Conservation (phyloP, 2,888 invertebrate species). For the Eumerus sabulonum region DNA sequence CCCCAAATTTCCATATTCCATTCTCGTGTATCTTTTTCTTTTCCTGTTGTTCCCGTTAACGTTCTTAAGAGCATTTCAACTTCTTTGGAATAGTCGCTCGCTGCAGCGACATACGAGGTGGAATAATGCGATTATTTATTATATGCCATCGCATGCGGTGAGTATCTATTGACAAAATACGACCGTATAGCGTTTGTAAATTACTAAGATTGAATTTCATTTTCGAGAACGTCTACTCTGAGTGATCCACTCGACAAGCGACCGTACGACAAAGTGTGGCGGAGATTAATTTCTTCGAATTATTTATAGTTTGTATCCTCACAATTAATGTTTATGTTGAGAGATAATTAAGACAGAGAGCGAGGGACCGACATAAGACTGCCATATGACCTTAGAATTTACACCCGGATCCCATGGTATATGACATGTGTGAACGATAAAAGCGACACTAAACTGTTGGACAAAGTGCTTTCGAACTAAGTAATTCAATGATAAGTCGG, state of each 20-base stretch:
- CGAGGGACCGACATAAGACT: background rate
- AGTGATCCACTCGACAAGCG: slow-evolving; percentile 33
- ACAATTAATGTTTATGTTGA: slow-evolving; percentile 54
- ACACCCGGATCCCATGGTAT: slow-evolving; percentile 14
- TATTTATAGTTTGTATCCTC: slow-evolving; percentile 36
- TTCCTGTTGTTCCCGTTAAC: slow-evolving; percentile 31
- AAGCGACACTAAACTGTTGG: slow-evolving; percentile 30
- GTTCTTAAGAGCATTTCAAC: too few species aligned
- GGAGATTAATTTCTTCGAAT: slow-evolving; percentile 32
- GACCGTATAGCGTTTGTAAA: slow-evolving; percentile 13
- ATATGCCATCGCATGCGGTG: slow-evolving; percentile 37
- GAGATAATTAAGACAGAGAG: slow-evolving; percentile 35
- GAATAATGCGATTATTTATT: slow-evolving; percentile 54
- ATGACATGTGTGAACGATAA: slow-evolving; percentile 49
- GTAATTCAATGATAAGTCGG: slow-evolving; percentile 47
- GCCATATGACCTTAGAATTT: slow-evolving; percentile 49
- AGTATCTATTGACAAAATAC: slow-evolving; percentile 29
- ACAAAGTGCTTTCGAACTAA: slow-evolving; percentile 45
- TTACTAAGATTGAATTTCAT: slow-evolving; percentile 48
- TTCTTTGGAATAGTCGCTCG: too few species aligned
- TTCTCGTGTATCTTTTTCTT: slow-evolving; percentile 12
- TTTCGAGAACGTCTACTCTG: slow-evolving; percentile 43
- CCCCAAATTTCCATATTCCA: slow-evolving; percentile 50
- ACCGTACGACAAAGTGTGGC: too few species aligned
- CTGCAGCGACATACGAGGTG: too few species aligned